Evolutionary conservation across 2,797 vertebrate species (phyloP), one percentile per base, ranked within the genome.

Genomic region (Lutjanus argentimaculatus): DNA sequence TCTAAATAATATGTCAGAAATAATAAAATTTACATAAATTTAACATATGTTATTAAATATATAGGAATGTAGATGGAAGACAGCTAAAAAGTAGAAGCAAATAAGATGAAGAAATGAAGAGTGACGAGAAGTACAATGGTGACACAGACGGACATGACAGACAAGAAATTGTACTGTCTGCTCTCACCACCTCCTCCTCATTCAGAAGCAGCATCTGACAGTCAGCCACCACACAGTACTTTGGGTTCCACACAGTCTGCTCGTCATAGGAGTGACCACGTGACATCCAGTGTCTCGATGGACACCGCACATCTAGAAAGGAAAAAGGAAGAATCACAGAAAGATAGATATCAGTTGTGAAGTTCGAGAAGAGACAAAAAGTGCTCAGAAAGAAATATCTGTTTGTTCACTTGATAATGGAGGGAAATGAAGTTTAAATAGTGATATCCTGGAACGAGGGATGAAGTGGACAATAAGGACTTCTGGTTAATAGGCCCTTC

Each of bases 201-300:
- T 94, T 94, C 89, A 95, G 89, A 52, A 96, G 93, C 84, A 96
- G 85, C 93, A 95, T 93, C 88, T 95, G 95, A 89, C 91, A 89
- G 90, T 96, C 95, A 0, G 91, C 91, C 21, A 95, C 81, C 82
- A 93, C 82, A 72, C 93, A 95, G 89, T 92, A 94, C 89, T 93
- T 94, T 1, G 93, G 90, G 89, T 95, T 96, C 95, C 96, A 96
- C 65, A 72, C 83, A 17, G 86, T 76, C 70, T 79, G 92, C 76
- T 95, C 95, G 45, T 93, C 87, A 65, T 87, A 95, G 1, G 95
- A 93, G 82, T 89, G 93, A 36, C 92, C 94, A 46, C 92, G 95
- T 6, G 93, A 85, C 77, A 94, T 89, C 93, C 94, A 93, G 17
- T 89, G 89, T 63, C 93, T 91, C 17, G 88, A 64, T 1, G 90